A percentile compares a stretch with the other conserved stretches of the same genome.
Conservation (phyloP, 2,113 vertebrate species). For the Otus sunia region DNA sequence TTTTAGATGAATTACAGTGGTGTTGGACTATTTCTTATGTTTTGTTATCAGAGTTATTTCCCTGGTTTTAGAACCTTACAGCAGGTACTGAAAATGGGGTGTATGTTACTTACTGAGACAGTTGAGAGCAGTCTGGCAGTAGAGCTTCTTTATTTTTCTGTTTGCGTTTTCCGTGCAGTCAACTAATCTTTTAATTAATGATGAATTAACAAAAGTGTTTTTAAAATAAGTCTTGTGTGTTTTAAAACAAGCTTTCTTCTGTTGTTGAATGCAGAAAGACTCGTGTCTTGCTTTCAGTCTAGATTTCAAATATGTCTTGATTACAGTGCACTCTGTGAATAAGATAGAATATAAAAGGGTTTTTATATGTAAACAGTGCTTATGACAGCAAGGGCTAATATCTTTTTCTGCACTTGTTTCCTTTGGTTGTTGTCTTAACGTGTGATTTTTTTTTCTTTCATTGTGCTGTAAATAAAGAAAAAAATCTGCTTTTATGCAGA, state of each 20-base stretch:
- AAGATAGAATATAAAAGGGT: background rate
- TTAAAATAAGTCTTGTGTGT: background rate
- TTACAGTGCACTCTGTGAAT: background rate
- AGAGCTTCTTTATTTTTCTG: background rate
- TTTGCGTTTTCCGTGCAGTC: background rate
- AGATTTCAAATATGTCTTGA: background rate
- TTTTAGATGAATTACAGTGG: background rate
- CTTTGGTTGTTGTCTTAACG: background rate
- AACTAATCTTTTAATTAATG: background rate
- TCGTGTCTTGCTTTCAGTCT: background rate
- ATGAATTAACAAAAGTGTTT: background rate
- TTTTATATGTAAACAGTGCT: background rate
- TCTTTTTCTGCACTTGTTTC: background rate
- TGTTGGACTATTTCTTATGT: background rate
- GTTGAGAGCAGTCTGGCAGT: background rate
- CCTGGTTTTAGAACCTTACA: background rate
- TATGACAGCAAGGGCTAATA: background rate
- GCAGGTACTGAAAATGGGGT: background rate
- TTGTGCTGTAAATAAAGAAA: background rate
- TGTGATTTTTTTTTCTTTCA: background rate
- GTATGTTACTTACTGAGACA: background rate
- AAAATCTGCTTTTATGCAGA: background rate
- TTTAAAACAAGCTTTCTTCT: background rate
- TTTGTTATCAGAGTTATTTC: background rate
- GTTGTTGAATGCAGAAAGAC: background rate